Percentiles rank a stretch among this genome's conserved stretches.
Conservation (phyloP, 2,888 invertebrate species). For the Oxytorus armatus region DNA sequence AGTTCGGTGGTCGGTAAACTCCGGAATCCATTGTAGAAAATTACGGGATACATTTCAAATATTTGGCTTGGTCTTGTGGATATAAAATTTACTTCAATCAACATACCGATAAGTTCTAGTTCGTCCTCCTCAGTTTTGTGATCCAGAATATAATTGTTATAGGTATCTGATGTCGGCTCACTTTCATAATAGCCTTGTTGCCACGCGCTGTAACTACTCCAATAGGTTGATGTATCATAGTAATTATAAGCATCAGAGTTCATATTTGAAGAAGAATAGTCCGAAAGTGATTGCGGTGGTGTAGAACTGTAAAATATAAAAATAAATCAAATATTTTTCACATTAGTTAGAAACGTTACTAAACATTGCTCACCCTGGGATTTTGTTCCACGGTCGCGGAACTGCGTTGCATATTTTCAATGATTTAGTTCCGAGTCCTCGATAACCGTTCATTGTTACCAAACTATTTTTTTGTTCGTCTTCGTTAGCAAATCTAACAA, state of each 20-base stretch:
- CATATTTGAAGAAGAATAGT: conserved; percentile 80
- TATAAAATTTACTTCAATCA: neutral
- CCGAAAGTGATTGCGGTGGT: conserved; percentile 84
- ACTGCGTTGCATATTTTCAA: conserved; percentile 97
- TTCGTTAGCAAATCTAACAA: conserved; percentile 97
- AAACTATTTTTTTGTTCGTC: conserved; percentile 97
- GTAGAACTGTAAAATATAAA: conserved; percentile 85
- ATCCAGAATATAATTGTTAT: conserved; percentile 85
- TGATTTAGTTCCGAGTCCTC: conserved; percentile 94
- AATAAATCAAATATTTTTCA: neutral
- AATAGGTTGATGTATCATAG: conserved; percentile 93
- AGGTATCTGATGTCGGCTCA: conserved; percentile 86
- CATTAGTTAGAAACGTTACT: neutral
- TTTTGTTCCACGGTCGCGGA: conserved; percentile 89
- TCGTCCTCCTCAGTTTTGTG: conserved; percentile 87
- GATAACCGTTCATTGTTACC: conserved; percentile 96
- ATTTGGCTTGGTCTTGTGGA: conserved; percentile 2
- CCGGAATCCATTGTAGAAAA: too few relatives aligned
- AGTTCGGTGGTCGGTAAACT: too few relatives aligned
- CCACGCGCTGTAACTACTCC: conserved; percentile 95
- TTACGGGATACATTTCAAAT: neutral
- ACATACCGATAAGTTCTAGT: conserved; percentile 90
- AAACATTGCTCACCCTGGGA: conserved; percentile 76
- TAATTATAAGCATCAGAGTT: conserved; percentile 86
- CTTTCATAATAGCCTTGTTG: conserved; percentile 88